Evolutionary conservation across 92 coral and sea anemone genomes (phyloP).

Genomic region (Galaxea fascicularis): DNA sequence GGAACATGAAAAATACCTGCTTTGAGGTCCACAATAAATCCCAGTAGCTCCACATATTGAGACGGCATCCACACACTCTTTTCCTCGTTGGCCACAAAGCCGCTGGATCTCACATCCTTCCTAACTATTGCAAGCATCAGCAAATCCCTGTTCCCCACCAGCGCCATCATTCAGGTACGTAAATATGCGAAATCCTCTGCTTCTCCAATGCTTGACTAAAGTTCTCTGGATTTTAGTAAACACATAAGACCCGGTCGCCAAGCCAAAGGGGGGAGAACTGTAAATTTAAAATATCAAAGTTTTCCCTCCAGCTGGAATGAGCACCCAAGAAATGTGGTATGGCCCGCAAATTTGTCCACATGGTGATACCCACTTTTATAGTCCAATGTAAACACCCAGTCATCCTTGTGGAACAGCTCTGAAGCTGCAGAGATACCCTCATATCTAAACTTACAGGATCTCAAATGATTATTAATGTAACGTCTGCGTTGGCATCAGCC

Average conservation of each 20-base stretch:
- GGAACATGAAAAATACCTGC: slow-evolving; percentile 64
- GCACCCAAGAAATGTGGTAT: too few relatives aligned
- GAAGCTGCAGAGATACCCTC: slow-evolving; percentile 65
- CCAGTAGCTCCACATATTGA: slow-evolving; percentile 64
- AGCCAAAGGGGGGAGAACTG: background rate
- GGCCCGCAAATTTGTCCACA: too few relatives aligned
- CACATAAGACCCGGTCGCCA: slow-evolving; percentile 38
- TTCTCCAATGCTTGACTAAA: slow-evolving; percentile 64
- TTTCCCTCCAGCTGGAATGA: too few relatives aligned
- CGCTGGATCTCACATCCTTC: slow-evolving; percentile 46
- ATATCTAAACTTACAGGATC: slow-evolving; percentile 48
- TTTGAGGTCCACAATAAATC: slow-evolving; percentile 63
- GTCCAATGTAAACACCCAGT: slow-evolving; percentile 64
- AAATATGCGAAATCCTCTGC: slow-evolving; percentile 62
- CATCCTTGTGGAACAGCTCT: slow-evolving; percentile 38
- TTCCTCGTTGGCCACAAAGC: slow-evolving; percentile 62
- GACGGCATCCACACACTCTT: slow-evolving; percentile 73
- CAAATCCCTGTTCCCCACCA: slow-evolving; percentile 61
- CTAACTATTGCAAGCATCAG: slow-evolving; percentile 43
- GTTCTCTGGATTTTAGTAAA: slow-evolving; percentile 64
- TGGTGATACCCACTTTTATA: slow-evolving; percentile 69
- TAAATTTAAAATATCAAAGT: too few relatives aligned
- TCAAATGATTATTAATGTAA: slow-evolving; percentile 57
- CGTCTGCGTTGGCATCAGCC: too few relatives aligned
- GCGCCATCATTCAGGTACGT: slow-evolving; percentile 73